Conservation (phyloP, 2,797 vertebrate species). For the Columba guinea region DNA sequence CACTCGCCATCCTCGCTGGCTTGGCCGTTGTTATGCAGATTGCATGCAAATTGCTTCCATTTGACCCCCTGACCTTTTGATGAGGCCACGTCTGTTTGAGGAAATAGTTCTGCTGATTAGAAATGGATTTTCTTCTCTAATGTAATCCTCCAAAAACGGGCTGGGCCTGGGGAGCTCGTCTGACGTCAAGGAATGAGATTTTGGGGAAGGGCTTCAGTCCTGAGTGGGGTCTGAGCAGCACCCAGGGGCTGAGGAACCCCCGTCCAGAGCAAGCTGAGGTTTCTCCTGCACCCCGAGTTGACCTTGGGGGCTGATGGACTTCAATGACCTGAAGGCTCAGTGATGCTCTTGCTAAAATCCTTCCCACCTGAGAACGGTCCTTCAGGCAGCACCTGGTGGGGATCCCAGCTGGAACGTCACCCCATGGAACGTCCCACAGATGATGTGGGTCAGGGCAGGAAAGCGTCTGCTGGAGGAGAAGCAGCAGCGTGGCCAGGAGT, state of each 20-base stretch:
- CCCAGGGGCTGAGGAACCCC: fast-evolving
- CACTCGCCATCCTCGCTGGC: fast-evolving
- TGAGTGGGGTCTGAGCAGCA: neutral
- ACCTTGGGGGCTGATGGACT: fast-evolving
- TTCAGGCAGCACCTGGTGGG: neutral
- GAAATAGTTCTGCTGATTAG: neutral
- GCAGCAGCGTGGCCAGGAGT: fast-evolving
- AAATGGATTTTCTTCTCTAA: neutral
- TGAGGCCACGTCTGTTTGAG: neutral
- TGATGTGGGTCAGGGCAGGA: neutral
- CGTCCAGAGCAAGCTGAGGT: neutral
- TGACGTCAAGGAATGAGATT: neutral
- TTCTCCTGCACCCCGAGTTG: neutral
- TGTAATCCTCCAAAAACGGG: neutral
- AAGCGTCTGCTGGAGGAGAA: neutral
- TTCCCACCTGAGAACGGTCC: fast-evolving
- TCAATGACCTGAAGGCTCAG: fast-evolving
- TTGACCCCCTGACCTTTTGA: neutral
- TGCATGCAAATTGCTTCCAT: neutral
- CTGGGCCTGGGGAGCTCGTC: neutral
- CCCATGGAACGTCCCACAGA: fast-evolving
- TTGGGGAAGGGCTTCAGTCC: neutral
- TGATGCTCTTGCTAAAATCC: neutral
- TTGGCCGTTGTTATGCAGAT: neutral
- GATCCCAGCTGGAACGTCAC: fast-evolving